Evolutionary conservation across 64 coral and sea anemone species (phyloP), one percentile per base, ranked within the genome.

Genomic region (Anthopleura sola): DNA sequence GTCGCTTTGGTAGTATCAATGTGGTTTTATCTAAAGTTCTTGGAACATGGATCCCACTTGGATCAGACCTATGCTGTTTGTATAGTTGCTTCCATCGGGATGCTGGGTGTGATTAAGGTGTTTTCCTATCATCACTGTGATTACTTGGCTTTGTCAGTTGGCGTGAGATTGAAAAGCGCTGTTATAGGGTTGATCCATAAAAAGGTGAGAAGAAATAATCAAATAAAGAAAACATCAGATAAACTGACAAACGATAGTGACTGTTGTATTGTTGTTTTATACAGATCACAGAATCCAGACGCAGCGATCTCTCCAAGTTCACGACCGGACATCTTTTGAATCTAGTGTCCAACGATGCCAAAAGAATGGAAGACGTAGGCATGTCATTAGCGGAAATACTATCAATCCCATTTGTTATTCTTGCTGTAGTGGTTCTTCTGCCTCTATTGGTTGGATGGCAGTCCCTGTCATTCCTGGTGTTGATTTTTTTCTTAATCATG

Each of bases 261-360:
- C 3, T n/a, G n/a, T n/a, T n/a, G n/a, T 44, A 1, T 33, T 19
- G 16, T 39, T 66, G 6, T 29, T 1, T 18, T 78, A 49, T 53
- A 39, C 49, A 87, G 86, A 87, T 87, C 37, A 75, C 64, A 28
- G 46, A 21, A 13, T n/a, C 58, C 6, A 79, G 80, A 24, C 50
- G 86, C 39, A 28, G 75, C 13, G 29, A 33, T 17, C 55, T 58
- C 16, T 58, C 55, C 21, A 58, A 58, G 55, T 58, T 58, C 19
- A 58, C 55, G 5, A 20, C 55, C 5, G 55, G 55, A 20, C 55
- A 58, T 16, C 14, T 58, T 17, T 11, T 58, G 55, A 58, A 58
- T 58, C 55, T 58, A 58, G 55, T 58, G 1, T 58, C n/a, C n/a
- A n/a, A n/a, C n/a, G n/a, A n/a, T n/a, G n/a, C n/a, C n/a, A n/a